Percentiles rank a stretch among this genome's conserved stretches.
Conservation (phyloP, 2,797 vertebrate genomes). For the Muraenolepis orangiensis region DNA sequence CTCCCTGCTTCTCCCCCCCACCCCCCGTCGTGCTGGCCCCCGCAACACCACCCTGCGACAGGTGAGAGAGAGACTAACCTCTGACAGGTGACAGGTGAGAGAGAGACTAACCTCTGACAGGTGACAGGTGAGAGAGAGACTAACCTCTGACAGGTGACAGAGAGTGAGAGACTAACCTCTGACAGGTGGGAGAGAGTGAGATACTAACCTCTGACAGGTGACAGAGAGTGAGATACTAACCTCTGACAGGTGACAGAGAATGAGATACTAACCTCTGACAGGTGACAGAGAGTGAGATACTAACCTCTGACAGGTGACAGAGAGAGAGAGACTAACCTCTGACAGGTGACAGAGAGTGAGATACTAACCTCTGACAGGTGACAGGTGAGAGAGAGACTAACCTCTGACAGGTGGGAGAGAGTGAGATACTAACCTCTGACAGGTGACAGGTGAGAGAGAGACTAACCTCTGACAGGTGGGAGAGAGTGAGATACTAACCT, state of each 20-base stretch:
- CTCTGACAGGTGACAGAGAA: neutral
- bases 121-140: neutral
- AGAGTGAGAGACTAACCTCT: no score
- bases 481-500: no score
- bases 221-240: neutral
- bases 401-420: no score
- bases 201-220: no score
- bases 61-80: constrained; percentile 12
- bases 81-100: neutral
- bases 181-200: neutral
- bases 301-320: neutral
- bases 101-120: neutral
- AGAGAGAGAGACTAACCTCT: no score
- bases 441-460: neutral
- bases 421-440: no score
- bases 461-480: no score
- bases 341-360: neutral
- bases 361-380: no score
- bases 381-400: neutral
- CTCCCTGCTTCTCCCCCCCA: constrained; percentile 84
- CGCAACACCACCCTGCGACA: constrained; percentile 89
- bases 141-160: no score
- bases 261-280: no score
- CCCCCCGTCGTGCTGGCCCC: constrained; percentile 76
- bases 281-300: neutral